Conservation (phyloP, 2,888 invertebrate species). For the Phengaris arion region DNA sequence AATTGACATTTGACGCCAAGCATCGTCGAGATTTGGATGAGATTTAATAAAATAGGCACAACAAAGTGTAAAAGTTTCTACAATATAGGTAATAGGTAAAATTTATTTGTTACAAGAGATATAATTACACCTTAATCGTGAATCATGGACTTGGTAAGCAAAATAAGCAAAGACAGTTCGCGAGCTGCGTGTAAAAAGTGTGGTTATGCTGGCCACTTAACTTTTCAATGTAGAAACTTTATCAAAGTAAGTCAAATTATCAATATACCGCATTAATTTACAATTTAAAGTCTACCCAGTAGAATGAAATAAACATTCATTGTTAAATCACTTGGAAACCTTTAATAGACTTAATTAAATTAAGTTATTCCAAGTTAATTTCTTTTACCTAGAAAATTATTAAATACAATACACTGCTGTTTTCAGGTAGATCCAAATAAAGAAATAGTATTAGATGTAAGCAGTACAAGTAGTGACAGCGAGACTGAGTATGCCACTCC, state of each 20-base stretch:
- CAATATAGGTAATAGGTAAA: neutral
- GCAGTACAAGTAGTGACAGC: constrained; percentile 95
- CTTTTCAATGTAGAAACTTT: constrained; percentile 97
- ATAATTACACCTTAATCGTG: constrained; percentile 52
- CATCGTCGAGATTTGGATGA: neutral
- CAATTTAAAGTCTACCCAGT: neutral
- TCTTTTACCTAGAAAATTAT: neutral
- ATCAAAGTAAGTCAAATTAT: constrained; percentile 82
- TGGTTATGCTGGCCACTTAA: constrained; percentile 97
- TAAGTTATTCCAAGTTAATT: neutral
- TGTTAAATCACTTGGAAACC: neutral
- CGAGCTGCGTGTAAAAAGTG: constrained; percentile 96
- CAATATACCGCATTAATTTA: neutral
- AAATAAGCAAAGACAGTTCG: constrained; percentile 84
- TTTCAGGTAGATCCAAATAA: constrained; percentile 91
- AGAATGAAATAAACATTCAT: too few species aligned
- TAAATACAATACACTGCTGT: neutral
- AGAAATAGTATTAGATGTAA: constrained; percentile 94
- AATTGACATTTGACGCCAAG: constrained; percentile 29
- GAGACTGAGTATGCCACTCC: constrained; percentile 91
- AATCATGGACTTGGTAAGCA: constrained; percentile 64
- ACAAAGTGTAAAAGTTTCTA: neutral
- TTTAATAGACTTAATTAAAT: neutral
- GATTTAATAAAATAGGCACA: neutral
- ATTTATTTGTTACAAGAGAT: neutral